These are phyloP conservation scores for Rhea americana DNA, from an alignment of 2,113 vertebrate genomes.

Conservation along the genomic window DNA sequence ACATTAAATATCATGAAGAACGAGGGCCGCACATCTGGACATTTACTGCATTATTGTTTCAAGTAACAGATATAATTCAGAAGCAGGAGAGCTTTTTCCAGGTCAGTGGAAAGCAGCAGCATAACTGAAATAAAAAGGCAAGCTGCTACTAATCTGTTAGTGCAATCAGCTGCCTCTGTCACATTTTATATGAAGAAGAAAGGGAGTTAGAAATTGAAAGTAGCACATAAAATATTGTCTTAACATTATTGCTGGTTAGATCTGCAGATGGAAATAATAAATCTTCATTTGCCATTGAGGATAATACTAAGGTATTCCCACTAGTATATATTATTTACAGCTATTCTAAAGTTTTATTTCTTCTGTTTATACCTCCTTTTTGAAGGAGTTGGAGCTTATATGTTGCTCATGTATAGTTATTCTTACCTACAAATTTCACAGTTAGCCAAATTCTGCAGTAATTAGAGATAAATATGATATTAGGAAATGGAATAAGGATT, in stretches of 20 bases:
- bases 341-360: constrained; percentile 58
- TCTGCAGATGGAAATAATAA: constrained; percentile 66
- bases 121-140: neutral
- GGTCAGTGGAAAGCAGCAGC: neutral
- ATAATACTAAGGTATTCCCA: constrained; percentile 40
- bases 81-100: constrained; percentile 24
- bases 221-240: constrained; percentile 52
- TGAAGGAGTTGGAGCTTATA: neutral
- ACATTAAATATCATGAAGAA: neutral
- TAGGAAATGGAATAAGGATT: neutral
- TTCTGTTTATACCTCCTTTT: constrained; percentile 30
- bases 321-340: constrained; percentile 48
- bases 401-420: neutral
- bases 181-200: constrained; percentile 56
- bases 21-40: neutral
- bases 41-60: neutral
- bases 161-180: constrained; percentile 49
- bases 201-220: constrained; percentile 26
- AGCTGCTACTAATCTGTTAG: constrained; percentile 54
- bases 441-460: neutral
- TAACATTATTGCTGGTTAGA: constrained; percentile 44
- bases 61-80: constrained; percentile 33
- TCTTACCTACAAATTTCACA: neutral
- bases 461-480: neutral
- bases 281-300: constrained; percentile 27